These are phyloP conservation scores for Cirrhinus molitorella DNA, from an alignment of 2,797 vertebrate genomes.

Conservation along the genomic window DNA sequence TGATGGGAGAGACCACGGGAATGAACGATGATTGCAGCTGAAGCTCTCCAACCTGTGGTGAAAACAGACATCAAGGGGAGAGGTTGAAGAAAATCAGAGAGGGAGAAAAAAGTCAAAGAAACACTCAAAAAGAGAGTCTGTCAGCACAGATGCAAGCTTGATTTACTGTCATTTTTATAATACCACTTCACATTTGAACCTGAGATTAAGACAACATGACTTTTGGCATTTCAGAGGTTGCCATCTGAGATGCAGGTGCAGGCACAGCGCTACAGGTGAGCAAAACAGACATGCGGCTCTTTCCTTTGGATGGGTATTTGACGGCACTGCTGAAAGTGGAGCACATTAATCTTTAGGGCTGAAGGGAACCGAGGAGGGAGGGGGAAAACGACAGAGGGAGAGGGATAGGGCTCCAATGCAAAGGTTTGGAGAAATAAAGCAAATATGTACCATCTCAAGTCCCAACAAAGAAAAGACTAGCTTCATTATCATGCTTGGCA, in stretches of 20 bases:
- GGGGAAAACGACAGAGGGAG: constrained; percentile 15
- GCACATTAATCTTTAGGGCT: constrained; percentile 39
- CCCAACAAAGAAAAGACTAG: constrained; percentile 34
- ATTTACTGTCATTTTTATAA: constrained; percentile 17
- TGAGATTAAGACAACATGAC: constrained; percentile 41
- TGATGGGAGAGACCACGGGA: constrained; percentile 43
- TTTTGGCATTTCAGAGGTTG: constrained; percentile 54
- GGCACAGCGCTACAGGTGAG: constrained; percentile 36
- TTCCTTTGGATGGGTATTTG: constrained; percentile 44
- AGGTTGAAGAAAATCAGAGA: constrained; percentile 31
- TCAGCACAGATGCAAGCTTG: constrained; percentile 22
- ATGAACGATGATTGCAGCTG: constrained; percentile 35
- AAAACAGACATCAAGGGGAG: constrained; percentile 36
- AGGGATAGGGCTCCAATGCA: constrained; percentile 42
- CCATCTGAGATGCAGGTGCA: constrained; percentile 20
- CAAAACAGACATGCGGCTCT: constrained; percentile 48
- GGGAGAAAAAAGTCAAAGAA: constrained; percentile 9
- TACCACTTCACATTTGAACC: constrained; percentile 30
- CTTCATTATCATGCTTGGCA: constrained; percentile 45
- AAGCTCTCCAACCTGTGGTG: constrained; percentile 49
- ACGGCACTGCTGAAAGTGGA: constrained; percentile 44
- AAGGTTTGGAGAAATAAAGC: constrained; percentile 49
- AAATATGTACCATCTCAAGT: constrained; percentile 52
- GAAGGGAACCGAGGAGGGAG: constrained; percentile 11
- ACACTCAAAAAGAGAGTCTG: constrained; percentile 31